Evolutionary conservation across 2,113 vertebrate genomes (phyloP), one percentile per base, ranked within the genome.

Genomic region (Catharus fuscescens): DNA sequence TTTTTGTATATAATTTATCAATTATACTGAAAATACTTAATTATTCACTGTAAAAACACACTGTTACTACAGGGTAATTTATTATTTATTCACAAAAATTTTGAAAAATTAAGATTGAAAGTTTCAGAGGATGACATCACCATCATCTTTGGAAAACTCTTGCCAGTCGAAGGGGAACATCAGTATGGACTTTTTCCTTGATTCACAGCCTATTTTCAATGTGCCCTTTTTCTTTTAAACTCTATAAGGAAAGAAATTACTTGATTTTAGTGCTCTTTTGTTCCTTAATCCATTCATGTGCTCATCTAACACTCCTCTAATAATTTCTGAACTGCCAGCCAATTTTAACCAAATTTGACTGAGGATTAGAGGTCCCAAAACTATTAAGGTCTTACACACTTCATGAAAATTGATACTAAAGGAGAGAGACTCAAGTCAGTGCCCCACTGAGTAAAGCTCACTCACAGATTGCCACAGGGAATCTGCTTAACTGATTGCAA

Each of bases 311-410:
- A 66, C 21, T 70, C 54, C 64, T 94, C 38, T 73, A 94, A 59
- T 88, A 92, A 90, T 93, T 93, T 90, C 79, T 92, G 54, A 90
- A 80, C 54, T 88, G 42, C 54, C 86, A 90, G 82, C 80, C 92
- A 94, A 92, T 96, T 96, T 94, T 85, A 92, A 17, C 59, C 76
- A 97, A 92, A 96, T 95, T 88, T 95, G 85, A 93, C 82, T 95
- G 95, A 97, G 95, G 42, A 94, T 97, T 96, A 77, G 80, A 93
- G 59, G 92, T 95, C 93, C 78, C 95, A 80, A 74, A 95, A 57
- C 96, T 95, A 96, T 95, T 96, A 96, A 93, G 34, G 59, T 80
- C 50, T 94, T 80, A 34, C 3, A 82, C 32, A 8, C 91, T 88
- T 90, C 12, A 61, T 77, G 88, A 92, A 94, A 96, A 93, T 93